phyloP scores from a whole-genome alignment of 2,888 invertebrate species.

The Pyrocoelia pectoralis region DNA sequence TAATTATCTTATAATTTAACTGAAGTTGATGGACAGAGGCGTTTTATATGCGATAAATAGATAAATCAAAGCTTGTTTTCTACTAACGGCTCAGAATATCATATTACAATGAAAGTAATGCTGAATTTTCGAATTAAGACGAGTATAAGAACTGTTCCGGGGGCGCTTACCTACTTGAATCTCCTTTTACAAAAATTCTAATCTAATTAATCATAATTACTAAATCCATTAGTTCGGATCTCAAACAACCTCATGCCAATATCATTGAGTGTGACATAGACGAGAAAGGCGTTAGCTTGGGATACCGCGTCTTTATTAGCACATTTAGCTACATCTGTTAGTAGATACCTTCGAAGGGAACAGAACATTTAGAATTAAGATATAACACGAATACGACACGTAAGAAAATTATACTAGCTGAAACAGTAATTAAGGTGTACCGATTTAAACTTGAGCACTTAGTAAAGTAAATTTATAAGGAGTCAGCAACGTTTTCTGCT shows the following conservation, averaged over 20 bases:
- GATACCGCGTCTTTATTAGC: slow-evolving; percentile 5
- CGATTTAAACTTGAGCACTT: slow-evolving; percentile 9
- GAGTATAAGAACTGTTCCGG: too few relatives aligned
- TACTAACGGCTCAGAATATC: too few relatives aligned
- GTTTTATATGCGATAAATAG: too few relatives aligned
- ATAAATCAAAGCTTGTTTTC: too few relatives aligned
- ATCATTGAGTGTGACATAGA: not conserved
- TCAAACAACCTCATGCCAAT: not conserved
- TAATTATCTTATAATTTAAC: too few relatives aligned
- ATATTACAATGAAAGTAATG: too few relatives aligned
- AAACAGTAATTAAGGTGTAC: slow-evolving; percentile 7
- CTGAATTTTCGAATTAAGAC: too few relatives aligned
- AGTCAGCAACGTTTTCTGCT: slow-evolving; percentile 1
- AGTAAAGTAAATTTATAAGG: slow-evolving; percentile 2
- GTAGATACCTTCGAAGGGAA: not conserved
- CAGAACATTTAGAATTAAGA: not conserved
- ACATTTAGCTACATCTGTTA: slow-evolving; percentile 5
- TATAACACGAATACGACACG: slow-evolving; percentile 3
- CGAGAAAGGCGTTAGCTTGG: not conserved
- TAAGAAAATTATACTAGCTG: slow-evolving; percentile 4
- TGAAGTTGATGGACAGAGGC: too few relatives aligned
- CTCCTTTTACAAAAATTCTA: too few relatives aligned
- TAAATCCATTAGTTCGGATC: too few relatives aligned
- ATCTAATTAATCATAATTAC: too few relatives aligned
- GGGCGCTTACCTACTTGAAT: too few relatives aligned